Base-by-base conservation (phyloP, 2,797 vertebrate genomes). In the Centroberyx gerrardi region DNA sequence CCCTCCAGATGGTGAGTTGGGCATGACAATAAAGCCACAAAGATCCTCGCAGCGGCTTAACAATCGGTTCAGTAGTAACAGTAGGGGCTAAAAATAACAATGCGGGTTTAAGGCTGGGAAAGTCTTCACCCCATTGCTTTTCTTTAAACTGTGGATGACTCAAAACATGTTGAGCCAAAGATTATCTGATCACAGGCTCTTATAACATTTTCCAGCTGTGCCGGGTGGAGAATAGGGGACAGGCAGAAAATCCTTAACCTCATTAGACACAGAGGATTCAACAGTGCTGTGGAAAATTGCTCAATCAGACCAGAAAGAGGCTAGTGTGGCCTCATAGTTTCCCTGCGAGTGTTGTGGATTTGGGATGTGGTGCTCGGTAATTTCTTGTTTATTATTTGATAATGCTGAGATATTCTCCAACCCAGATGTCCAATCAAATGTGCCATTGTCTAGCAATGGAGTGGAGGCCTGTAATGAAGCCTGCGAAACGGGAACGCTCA, bases 191-290 rank as follows among this genome's bases (percentile, higher is more conserved):
- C 58, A 48, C 67, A 54, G 46, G 40, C 76, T 82, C 71, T 71
- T 65, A 48, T 8, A 77, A 69, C 59, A 62, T 77, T 68, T 80
- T 70, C 79, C 59, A 78, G 59, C 74, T 70, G 74, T 75, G 74
- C 33, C 70, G 75, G 65, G 61, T 74, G 31, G 72, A 88, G 54
- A 81, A 85, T 54, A 63, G 22, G 67, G 61, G 55, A 54, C 81
- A 74, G 79, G 75, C 64, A 62, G 78, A 64, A 81, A 87, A 87
- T 83, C 74, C 81, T 86, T 82, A 90, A 82, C 79, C 82, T 89
- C 70, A 88, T 92, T 90, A 82, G 87, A 86, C 67, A 78, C 68
- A 66, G 82, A 72, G 66, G 80, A 85, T 79, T 84, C 87, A 55
- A 70, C 76, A 65, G 72, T 22, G 44, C 69, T 48, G 65, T 58